A percentile compares a stretch with the other conserved stretches of the same genome.
These are phyloP conservation scores for Philotrypesis tridentata DNA, from an alignment of 1,140 invertebrate species.

Conservation along the genomic window DNA sequence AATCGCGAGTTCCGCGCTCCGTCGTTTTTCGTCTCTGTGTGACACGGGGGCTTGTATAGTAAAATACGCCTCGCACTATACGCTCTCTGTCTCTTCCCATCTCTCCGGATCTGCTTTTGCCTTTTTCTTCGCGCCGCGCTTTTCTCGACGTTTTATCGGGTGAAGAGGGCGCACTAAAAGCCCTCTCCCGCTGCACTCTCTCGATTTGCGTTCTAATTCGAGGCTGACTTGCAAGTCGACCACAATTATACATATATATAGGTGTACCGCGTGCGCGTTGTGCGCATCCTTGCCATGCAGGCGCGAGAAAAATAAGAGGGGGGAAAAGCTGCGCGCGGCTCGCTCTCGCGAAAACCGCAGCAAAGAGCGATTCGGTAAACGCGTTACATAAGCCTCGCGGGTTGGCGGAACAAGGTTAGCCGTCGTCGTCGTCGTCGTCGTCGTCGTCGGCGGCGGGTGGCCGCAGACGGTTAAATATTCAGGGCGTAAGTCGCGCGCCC, in stretches of 20 bases:
- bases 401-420: not conserved
- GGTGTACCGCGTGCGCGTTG: no score
- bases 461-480: constrained; percentile 4
- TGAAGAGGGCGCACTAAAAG: not conserved
- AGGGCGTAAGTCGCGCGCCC: not conserved
- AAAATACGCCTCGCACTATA: not conserved
- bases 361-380: not conserved
- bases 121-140: not conserved
- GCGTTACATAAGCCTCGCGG: not conserved
- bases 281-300: no score
- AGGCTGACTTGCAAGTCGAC: not conserved
- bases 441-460: not conserved
- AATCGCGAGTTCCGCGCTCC: constrained; percentile 54
- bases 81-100: not conserved
- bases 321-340: no score
- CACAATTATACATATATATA: no score
- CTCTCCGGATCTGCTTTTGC: not conserved
- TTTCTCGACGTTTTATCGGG: constrained; percentile 25
- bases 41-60: not conserved
- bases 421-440: not conserved
- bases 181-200: not conserved
- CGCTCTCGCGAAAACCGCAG: not conserved
- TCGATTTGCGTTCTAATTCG: not conserved
- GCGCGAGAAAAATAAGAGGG: no score
- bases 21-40: not conserved